Conservation (phyloP, 2,797 vertebrate genomes). For the Smutsia temminckii region DNA sequence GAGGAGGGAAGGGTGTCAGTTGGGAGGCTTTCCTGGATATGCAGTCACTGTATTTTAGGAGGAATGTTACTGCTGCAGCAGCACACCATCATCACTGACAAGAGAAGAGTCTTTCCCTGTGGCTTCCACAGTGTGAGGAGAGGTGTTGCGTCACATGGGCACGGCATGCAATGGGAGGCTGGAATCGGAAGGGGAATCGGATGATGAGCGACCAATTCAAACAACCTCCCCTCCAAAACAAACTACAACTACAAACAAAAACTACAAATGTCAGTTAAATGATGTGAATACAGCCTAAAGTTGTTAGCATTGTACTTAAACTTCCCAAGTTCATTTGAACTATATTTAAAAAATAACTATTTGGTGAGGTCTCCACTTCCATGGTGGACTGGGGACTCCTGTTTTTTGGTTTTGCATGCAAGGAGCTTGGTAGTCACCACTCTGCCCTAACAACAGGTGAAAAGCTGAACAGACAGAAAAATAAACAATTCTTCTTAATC, state of each 20-base stretch:
- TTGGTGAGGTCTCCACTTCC: neutral
- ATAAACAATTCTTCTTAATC: neutral
- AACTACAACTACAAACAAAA: neutral
- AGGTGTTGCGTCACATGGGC: neutral
- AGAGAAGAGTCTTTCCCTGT: neutral
- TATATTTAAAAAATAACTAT: neutral
- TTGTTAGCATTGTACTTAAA: neutral
- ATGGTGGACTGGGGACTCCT: neutral
- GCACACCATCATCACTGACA: neutral
- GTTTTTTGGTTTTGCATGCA: neutral
- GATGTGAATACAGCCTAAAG: neutral
- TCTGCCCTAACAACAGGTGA: neutral
- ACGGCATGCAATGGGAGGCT: accelerated
- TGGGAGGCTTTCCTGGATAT: slow-evolving; percentile 33
- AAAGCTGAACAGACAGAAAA: neutral
- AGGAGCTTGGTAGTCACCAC: neutral
- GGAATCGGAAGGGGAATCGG: neutral
- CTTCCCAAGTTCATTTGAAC: neutral
- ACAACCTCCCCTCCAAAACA: neutral
- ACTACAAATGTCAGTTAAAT: neutral
- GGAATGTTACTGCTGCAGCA: slow-evolving; percentile 30
- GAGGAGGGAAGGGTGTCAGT: neutral
- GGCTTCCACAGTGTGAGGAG: neutral
- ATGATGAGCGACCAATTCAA: neutral
- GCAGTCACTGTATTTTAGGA: slow-evolving; percentile 45